These are phyloP conservation scores for Neopelma chrysocephalum DNA, from an alignment of 2,797 vertebrate genomes.

Conservation along the genomic window DNA sequence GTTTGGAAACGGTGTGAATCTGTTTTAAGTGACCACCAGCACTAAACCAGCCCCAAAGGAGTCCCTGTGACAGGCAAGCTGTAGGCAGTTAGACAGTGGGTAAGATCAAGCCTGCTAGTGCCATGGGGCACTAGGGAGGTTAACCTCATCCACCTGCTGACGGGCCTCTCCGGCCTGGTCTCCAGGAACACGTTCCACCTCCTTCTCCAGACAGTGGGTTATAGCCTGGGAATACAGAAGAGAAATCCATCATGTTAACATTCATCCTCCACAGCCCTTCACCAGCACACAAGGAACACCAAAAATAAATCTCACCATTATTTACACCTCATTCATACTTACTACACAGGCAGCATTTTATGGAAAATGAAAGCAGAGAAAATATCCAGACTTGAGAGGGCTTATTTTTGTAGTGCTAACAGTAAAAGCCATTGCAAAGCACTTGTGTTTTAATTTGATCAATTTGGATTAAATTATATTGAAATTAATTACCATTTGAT, in stretches of 20 bases:
- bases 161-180: constrained; percentile 88
- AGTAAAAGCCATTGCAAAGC: not conserved
- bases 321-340: not conserved
- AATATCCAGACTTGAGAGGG: not conserved
- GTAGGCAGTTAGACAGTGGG: constrained; percentile 64
- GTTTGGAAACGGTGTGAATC: not conserved
- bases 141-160: constrained; percentile 93
- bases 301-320: not conserved
- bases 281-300: not conserved
- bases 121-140: constrained; percentile 47
- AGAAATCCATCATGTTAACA: not conserved
- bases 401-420: not conserved
- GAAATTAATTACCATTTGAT: not conserved
- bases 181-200: constrained; percentile 86
- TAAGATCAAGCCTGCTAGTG: constrained; percentile 49
- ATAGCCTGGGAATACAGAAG: constrained; percentile 78
- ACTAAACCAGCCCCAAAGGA: not conserved
- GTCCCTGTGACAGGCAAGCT: constrained; percentile 64
- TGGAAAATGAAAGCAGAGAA: not conserved
- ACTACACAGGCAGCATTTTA: not conserved
- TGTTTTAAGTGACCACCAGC: not conserved
- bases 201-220: constrained; percentile 88
- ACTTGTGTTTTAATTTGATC: not conserved
- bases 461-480: not conserved
- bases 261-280: not conserved